Base-by-base conservation (phyloP, 2,113 vertebrate genomes). In the Notothenia rossii region DNA sequence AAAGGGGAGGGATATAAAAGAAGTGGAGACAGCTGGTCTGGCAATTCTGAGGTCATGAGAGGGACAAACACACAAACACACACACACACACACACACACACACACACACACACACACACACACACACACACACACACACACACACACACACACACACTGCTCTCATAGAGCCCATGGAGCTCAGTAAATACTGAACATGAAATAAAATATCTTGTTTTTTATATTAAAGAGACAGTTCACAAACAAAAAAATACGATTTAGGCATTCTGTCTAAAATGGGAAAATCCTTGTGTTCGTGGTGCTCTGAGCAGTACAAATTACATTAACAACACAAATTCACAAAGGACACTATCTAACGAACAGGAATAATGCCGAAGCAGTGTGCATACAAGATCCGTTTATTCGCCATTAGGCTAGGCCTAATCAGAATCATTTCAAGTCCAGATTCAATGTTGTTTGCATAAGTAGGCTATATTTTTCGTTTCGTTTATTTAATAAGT, bases 1-100 rank as follows among this genome's bases (percentile, higher is more conserved):
- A 60, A 36, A n/a, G n/a, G n/a, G 43, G 40, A 51, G n/a, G 22
- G 36, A 20, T 29, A 77, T 63, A 59, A 73, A 78, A 81, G 56
- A 81, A 54, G 7, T 3, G 43, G 79, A 83, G 85, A 81, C 87
- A 85, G 77, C 65, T 79, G 62, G 85, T 89, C 85, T 89, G 68
- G 58, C 71, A 73, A 85, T 2, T 10, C 4, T 10, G 50, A 85
- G 90, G 79, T 89, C 87, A 83, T 60, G 3, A n/a, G 14, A 70
- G 58, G 82, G 83, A 82, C 82, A 89, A 17, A 55, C 46, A 81
- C 65, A 64, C 53, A 29, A 22, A 55, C 6, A 4, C 15, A 7
- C 15, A n/a, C 18, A 25, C 65, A 64, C 53, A 29, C 36, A 55
- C 65, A 64, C 53, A 29, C 36, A 55, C 6, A 4, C 15, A 7